Evolutionary conservation across 2,797 vertebrate species (phyloP), one percentile per base, ranked within the genome.

Genomic region (Florisuga fusca): DNA sequence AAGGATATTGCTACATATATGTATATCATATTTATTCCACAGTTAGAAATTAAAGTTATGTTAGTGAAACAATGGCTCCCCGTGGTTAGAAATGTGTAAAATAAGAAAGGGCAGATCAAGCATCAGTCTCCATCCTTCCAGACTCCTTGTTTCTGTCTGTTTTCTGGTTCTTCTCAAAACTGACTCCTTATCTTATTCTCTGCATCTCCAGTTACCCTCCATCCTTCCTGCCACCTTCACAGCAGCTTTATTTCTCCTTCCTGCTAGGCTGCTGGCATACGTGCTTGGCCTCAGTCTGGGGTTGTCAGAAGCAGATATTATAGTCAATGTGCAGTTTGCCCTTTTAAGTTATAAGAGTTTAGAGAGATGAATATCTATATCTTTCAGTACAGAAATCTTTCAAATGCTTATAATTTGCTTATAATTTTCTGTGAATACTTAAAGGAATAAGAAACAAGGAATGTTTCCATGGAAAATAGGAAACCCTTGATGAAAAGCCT

Each of bases 251-350:
- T 66, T 76, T 92, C 50, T 66, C 21, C 34, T 85, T 54, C 41
- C 27, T 18, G 6, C 16, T 62, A 57, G 15, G 16, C 33, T 84
- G 17, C 43, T 85, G 45, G 36, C 11, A 4, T 12, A 4, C 36
- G 27, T 53, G 51, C 25, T 36, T 69, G 69, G 75, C 19, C 29
- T 84, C 68, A 82, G 20, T 10, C 46, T 72, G 13, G 17, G 51
- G 14, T 19, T 84, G 43, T 75, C 83, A 94, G 69, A 86, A 61
- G 16, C 87, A 84, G 31, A 61, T 74, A 21, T n/a, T 74, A 27
- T 20, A 67, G 45, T n/a, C 22, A 57, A n/a, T 63, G 84, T 57
- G 84, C 43, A 46, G 16, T 78, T 82, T 79, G 34, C 4, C 10
- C 27, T 76, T 76, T 23, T 53, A 41, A 0, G 1, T 73, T 71